Evolutionary conservation across 2,888 invertebrate species (phyloP), one percentile per base, ranked within the genome.

Genomic region (Sinodicranocentrus sp.): DNA sequence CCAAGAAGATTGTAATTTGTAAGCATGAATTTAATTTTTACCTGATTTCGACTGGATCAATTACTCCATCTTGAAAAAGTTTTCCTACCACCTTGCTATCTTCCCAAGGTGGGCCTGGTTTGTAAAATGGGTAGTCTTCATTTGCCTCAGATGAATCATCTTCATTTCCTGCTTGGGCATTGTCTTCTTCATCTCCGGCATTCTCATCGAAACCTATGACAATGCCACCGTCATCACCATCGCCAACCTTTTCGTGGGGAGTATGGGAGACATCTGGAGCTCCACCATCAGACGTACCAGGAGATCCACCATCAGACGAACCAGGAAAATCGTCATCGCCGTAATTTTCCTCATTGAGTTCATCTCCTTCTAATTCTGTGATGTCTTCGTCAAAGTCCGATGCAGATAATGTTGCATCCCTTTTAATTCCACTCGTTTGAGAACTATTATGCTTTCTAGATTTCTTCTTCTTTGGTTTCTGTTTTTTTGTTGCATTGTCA

Each of bases 51-150:
- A 61, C 26, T 48, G 39, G 57, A 2, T 28, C 15, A 2, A 59
- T 21, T 2, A 10, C 1, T 19, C 21, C 57, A 17, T 17, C 59
- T 59, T 17, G 2, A 25, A 2, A 17, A 8, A 21, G 1, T 6
- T 1, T 23, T 8, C 80, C 82, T 1, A 82, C 68, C 28, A 82
- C 19, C 23, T 28, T 17, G 13, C 44, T 25, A 52, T 82, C 68
- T 25, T 75, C 67, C 82, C 82, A 82, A 1, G 75, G 73, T n/a
- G 82, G 59, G 1, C 82, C 75, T 0, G 33, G 8, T n/a, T 43
- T 67, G 25, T 23, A 72, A 1, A 43, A n/a, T 1, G 72, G 61
- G 43, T n/a, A 23, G 6, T 57, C 23, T 57, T 48, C 48, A 13
- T 48, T n/a, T 3, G 57, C 2, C 48, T 48, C 48, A 3, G 48